Evolutionary conservation across 2,797 vertebrate genomes (phyloP).

Genomic region (Acestrorhynchus altus): DNA sequence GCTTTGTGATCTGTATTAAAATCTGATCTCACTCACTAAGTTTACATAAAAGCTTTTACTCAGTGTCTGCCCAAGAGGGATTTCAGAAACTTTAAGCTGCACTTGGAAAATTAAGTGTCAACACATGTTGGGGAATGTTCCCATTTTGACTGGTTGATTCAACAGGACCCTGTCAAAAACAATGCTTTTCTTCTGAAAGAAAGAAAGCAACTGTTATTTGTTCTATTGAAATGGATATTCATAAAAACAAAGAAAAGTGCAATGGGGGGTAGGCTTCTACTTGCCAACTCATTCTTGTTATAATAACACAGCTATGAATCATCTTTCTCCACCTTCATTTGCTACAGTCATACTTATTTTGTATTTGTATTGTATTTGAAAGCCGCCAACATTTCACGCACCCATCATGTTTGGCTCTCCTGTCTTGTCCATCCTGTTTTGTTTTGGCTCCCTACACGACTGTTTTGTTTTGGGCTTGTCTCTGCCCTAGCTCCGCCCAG

Average conservation of each 20-base stretch:
- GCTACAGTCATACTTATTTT: neutral
- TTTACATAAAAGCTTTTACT: conserved; percentile 3
- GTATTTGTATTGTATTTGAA: too few species aligned
- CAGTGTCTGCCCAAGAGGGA: conserved; percentile 2
- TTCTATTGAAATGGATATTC: neutral
- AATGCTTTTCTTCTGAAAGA: neutral
- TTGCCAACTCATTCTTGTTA: neutral
- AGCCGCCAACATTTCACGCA: too few species aligned
- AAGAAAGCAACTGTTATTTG: neutral
- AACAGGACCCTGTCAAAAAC: neutral
- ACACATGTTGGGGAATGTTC: conserved; percentile 19
- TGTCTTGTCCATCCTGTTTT: too few species aligned
- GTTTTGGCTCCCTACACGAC: too few species aligned
- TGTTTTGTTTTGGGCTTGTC: too few species aligned
- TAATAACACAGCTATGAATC: neutral
- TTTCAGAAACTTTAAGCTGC: neutral
- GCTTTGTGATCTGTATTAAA: neutral
- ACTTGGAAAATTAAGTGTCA: conserved; percentile 26
- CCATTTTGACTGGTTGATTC: conserved; percentile 1
- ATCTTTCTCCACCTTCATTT: neutral
- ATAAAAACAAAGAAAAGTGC: neutral
- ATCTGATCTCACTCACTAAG: neutral
- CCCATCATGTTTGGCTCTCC: too few species aligned
- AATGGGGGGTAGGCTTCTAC: too few species aligned
- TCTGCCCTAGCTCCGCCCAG: too few species aligned